Evolutionary conservation across 2,113 vertebrate genomes (phyloP), one percentile per base, ranked within the genome.

Genomic region (Corvus cornix): DNA sequence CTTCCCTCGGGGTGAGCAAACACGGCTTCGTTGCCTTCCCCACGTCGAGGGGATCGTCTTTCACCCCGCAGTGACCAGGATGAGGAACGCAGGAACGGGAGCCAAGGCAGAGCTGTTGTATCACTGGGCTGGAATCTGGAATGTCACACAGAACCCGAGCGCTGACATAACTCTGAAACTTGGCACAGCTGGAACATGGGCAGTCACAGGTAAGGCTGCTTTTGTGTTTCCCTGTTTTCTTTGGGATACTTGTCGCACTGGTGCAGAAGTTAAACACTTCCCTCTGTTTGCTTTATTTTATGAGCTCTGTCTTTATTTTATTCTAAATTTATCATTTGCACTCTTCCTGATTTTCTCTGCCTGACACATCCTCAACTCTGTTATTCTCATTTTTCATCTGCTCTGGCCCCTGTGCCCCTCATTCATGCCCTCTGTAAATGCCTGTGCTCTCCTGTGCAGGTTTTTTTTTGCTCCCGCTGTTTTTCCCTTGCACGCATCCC

Each of bases 151-250:
- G 48, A 18, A 9, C 55, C 94, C 8, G 46, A 68, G 93, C 76
- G 87, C 87, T 95, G 96, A 94, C 88, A 72, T 89, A 96, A 95
- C 93, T 92, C 92, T 94, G 94, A 85, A 97, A 96, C 97, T 96
- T 97, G 90, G 76, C 96, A 95, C 77, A 64, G 74, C 89, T 96
- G 87, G 94, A 94, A 78, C 43, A 66, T 74, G 89, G 96, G 96
- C 95, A 63, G 39, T 17, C 41, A 81, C 93, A 56, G 96, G 95
- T 97, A 97, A 94, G 4, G 74, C 97, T 90, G 86, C 96, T 97
- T 91, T 98, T 97, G 85, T 96, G 68, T 80, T 96, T 92, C 95
- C 91, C 96, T 97, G 52, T 97, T 97, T 95, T 95, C 95, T 97
- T 59, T 58, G 77, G 92, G 78, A 72, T 39, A 82, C 69, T 35